These are phyloP conservation scores for Hydrolagus affinis DNA, from an alignment of 2,113 vertebrate genomes.

Conservation along the genomic window DNA sequence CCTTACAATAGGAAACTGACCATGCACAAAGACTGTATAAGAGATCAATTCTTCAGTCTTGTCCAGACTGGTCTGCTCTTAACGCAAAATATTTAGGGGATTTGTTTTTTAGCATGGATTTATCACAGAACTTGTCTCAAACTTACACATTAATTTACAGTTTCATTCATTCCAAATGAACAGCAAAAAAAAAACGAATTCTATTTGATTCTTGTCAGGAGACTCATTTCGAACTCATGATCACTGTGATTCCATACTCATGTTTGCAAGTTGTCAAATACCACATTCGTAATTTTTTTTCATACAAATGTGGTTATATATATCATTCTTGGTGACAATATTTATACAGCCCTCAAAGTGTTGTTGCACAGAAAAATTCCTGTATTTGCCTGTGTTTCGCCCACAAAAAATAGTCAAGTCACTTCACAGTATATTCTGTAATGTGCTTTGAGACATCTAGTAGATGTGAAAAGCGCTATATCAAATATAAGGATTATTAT, in stretches of 20 bases:
- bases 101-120: background rate
- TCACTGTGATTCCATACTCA: background rate
- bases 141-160: background rate
- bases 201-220: background rate
- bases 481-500: no score
- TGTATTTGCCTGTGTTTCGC: no score
- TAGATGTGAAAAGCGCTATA: no score
- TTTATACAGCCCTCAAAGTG: no score
- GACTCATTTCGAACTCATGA: background rate
- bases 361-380: no score
- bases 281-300: background rate
- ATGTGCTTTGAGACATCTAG: no score
- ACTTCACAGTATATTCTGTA: no score
- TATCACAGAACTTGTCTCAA: background rate
- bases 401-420: no score
- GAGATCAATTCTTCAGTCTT: no score
- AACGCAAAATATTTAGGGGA: no score
- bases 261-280: background rate
- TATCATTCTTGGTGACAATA: background rate
- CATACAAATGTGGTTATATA: background rate
- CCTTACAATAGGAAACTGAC: background rate
- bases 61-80: no score
- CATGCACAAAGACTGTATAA: background rate
- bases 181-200: background rate
- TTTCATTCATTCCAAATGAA: background rate